Base-by-base conservation (phyloP, 2,888 invertebrate genomes). In the Priocnemis perturbator region DNA sequence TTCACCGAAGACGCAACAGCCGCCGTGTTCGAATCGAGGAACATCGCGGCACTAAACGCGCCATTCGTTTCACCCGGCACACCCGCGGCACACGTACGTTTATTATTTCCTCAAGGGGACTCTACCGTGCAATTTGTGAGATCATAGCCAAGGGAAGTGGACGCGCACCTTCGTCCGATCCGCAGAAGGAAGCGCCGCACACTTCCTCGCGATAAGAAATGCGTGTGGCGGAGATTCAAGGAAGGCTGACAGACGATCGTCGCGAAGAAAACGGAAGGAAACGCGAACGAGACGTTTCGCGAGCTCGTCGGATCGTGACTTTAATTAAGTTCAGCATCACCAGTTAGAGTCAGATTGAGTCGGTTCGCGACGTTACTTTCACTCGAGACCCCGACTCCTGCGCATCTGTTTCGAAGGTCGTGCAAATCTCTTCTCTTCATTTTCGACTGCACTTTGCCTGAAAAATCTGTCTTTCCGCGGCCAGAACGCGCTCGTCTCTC, bases 311-410 rank as follows among this genome's bases (percentile, higher is more conserved):
- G 50, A 4, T 50, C 50, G 19, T 14, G 7, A n/a, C 50, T n/a
- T 50, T 30, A 56, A 57, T 69, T 48, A 62, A 45, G 55, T 57
- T 74, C 77, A 69, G 78, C 37, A 37, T 37, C 81, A n/a, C n/a
- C 76, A 76, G 81, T 81, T 79, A 69, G 57, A 60, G 71, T 74
- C 70, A 74, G 81, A 78, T 79, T 75, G 64, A 74, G 65, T 80
- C 74, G 78, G 80, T 62, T 78, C 58, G 61, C 47, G 37, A 57
- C 64, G 62, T 72, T 50, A 81, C 81, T 82, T 82, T 82, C 81
- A 82, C 81, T 68, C 73, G 68, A 68, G 53, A 1, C 50, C 53
- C 67, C 59, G 60, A 23, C 53, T 14, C 60, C 52, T 63, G 59
- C 68, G 64, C 55, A 59, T 56, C 62, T 37, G 56, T 57, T 21